Percentiles rank a stretch among this genome's conserved stretches.
Conservation (phyloP, 2,113 vertebrate genomes). For the Stictonetta naevosa region DNA sequence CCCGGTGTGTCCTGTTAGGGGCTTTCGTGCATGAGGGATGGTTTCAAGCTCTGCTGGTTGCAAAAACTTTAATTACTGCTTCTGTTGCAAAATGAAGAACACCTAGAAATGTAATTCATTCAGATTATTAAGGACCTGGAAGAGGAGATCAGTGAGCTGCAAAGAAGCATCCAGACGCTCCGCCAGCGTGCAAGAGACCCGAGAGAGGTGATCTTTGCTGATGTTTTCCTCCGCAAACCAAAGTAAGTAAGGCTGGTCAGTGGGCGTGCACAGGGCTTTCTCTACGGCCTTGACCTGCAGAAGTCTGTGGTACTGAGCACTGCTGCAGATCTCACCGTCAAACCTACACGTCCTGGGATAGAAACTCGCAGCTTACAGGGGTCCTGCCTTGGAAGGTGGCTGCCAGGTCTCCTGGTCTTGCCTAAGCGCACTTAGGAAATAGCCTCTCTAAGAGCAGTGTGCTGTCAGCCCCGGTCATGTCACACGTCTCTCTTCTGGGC, state of each 20-base stretch:
- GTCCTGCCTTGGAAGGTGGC: background rate
- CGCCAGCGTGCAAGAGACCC: background rate
- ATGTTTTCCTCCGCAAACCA: conserved; percentile 46
- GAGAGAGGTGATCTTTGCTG: conserved; percentile 49
- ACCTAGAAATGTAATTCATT: background rate
- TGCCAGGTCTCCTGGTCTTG: background rate
- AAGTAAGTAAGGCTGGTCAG: conserved; percentile 34
- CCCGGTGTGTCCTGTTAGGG: background rate
- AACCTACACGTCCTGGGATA: background rate
- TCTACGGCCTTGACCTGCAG: background rate
- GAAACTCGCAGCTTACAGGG: background rate
- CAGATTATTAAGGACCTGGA: conserved; percentile 22
- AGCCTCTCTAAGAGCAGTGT: background rate
- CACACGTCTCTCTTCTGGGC: background rate
- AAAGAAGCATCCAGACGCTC: background rate
- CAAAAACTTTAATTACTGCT: background rate
- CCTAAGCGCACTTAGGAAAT: background rate
- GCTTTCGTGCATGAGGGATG: background rate
- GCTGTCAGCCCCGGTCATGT: background rate
- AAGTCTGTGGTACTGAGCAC: rapidly evolving
- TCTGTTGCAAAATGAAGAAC: background rate
- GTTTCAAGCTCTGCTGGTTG: background rate
- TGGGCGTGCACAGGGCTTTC: background rate
- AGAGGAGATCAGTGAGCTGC: conserved; percentile 1
- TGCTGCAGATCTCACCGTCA: background rate